Percentiles rank a stretch among this genome's conserved stretches.
These are phyloP conservation scores for Melolontha melolontha DNA, from an alignment of 2,888 invertebrate species.

Conservation along the genomic window DNA sequence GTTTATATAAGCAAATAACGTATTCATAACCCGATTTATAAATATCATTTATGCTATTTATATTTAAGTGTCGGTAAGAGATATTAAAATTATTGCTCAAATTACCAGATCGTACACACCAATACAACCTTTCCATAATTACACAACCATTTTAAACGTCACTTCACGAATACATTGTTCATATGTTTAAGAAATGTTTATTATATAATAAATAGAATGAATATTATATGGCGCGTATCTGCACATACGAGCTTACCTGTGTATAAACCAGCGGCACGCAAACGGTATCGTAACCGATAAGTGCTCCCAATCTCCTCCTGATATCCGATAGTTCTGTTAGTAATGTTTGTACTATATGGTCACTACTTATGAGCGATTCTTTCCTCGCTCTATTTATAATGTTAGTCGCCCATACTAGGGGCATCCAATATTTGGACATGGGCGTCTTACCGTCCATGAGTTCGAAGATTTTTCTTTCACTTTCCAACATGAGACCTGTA, in stretches of 20 bases:
- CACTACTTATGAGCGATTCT: conserved; percentile 86
- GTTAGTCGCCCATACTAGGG: conserved; percentile 92
- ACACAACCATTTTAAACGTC: no score
- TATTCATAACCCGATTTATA: no score
- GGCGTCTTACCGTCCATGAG: conserved; percentile 90
- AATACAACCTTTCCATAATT: no score
- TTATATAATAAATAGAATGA: no score
- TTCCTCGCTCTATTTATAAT: conserved; percentile 89
- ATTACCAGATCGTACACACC: no score
- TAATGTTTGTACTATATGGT: conserved; percentile 93
- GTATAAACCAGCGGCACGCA: conserved; percentile 93
- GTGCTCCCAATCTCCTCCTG: conserved; percentile 82
- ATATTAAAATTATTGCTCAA: no score
- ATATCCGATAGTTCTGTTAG: conserved; percentile 91
- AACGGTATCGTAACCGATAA: conserved; percentile 92
- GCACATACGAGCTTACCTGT: conserved; percentile 72
- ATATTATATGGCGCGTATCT: no score
- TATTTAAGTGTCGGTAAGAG: no score
- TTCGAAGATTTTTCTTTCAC: conserved; percentile 91
- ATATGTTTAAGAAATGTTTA: no score
- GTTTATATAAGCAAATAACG: no score
- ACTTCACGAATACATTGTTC: no score
- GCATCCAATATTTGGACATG: conserved; percentile 95
- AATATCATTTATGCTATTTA: no score
- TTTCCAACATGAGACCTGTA: conserved; percentile 89